Evolutionary conservation across 1,140 invertebrate species (phyloP).

Genomic region (Drosophila neocordata): DNA sequence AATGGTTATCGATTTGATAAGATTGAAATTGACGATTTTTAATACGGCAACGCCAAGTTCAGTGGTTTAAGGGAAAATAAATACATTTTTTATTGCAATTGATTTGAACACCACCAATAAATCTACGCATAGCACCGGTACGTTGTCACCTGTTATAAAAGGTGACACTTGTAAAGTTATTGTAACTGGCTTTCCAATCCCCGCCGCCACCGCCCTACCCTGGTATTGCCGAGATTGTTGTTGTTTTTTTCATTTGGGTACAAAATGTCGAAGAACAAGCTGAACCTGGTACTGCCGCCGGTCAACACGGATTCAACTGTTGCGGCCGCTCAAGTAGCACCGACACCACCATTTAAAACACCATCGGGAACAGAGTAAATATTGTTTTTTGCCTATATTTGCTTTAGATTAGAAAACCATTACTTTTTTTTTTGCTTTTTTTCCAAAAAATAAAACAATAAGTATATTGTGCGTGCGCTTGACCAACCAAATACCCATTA

Average conservation of each 20-base stretch:
- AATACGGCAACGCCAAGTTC: not conserved
- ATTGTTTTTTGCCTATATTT: constrained; percentile 63
- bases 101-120: not conserved
- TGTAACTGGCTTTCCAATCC: not conserved
- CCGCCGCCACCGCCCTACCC: constrained; percentile 26
- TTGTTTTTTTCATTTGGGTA: constrained; percentile 18
- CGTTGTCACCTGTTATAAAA: not conserved
- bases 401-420: constrained; percentile 20
- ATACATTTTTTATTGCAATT: constrained; percentile 4
- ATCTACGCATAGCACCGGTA: not conserved
- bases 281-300: constrained; percentile 94
- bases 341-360: constrained; percentile 86
- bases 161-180: not conserved
- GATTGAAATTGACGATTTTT: not conserved
- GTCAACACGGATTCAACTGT: constrained; percentile 90
- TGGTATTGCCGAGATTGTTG: constrained; percentile 1
- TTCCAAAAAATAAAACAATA: constrained; percentile 2
- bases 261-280: constrained; percentile 95
- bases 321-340: constrained; percentile 86
- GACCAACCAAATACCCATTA: not conserved
- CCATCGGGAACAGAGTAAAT: constrained; percentile 87
- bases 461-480: not conserved
- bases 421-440: constrained; percentile 24
- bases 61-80: not conserved
- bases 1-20: not conserved